Conservation (phyloP, 2,113 vertebrate species). For the Mesocricetus auratus region DNA sequence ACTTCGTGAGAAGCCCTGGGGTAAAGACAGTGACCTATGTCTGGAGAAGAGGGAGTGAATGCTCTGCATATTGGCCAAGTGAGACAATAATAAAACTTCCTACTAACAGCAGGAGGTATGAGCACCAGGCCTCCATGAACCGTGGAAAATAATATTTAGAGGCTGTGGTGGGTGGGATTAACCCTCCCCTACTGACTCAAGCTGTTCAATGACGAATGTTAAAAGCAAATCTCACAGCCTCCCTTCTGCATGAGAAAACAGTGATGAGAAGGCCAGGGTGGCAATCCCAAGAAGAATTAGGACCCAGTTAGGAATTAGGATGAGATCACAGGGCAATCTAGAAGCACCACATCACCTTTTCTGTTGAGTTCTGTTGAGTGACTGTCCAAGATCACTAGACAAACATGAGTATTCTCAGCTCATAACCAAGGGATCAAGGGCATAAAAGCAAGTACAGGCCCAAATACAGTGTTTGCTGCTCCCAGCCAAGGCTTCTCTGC, state of each 20-base stretch:
- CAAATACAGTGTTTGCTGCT: not conserved
- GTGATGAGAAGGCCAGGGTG: not conserved
- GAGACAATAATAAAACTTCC: constrained; percentile 67
- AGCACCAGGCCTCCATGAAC: not conserved
- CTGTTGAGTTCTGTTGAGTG: not conserved
- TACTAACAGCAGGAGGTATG: constrained; percentile 58
- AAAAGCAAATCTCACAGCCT: not conserved
- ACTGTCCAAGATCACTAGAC: not conserved
- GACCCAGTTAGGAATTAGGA: not conserved
- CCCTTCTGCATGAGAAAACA: not conserved
- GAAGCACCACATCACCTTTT: not conserved
- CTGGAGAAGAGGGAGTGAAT: constrained; percentile 34
- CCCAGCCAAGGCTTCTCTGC: not conserved
- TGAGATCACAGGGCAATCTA: constrained; percentile 31
- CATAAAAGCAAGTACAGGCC: not conserved
- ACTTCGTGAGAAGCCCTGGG: constrained; percentile 44
- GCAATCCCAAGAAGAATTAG: not conserved
- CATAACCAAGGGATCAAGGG: not conserved
- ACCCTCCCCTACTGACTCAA: constrained; percentile 27
- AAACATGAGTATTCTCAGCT: not conserved
- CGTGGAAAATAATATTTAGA: constrained; percentile 63
- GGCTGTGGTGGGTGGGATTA: not conserved
- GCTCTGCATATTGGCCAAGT: constrained; percentile 55
- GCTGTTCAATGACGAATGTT: constrained; percentile 5
- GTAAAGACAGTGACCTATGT: not conserved